A percentile compares a stretch with the other conserved stretches of the same genome.
Conservation (phyloP, 2,888 invertebrate species). For the Heliconius charithonia region DNA sequence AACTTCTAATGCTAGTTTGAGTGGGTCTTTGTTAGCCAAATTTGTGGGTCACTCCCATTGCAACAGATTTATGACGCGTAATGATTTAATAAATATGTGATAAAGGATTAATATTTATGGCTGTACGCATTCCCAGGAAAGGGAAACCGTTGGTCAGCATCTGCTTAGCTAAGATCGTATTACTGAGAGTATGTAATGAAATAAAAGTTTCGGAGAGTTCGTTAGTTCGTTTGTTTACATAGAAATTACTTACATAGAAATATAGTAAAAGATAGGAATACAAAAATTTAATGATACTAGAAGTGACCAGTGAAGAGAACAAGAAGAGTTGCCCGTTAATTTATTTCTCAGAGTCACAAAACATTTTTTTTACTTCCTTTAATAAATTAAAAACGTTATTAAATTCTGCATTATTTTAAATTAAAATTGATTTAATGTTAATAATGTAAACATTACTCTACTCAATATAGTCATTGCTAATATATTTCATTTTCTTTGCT, state of each 20-base stretch:
- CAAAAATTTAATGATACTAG: neutral
- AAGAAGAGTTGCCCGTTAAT: too few relatives aligned
- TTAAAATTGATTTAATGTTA: too few relatives aligned
- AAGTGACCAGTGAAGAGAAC: neutral
- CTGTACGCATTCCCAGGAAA: constrained; percentile 55
- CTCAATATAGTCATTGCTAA: too few relatives aligned
- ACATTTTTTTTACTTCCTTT: neutral
- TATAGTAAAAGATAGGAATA: neutral
- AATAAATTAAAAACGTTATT: too few relatives aligned
- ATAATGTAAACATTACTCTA: too few relatives aligned
- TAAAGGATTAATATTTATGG: constrained; percentile 77
- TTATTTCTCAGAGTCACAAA: neutral
- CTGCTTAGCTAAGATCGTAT: constrained; percentile 40
- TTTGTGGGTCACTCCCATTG: constrained; percentile 79
- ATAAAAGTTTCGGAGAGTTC: neutral
- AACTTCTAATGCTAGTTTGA: constrained; percentile 72
- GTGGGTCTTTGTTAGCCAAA: constrained; percentile 67
- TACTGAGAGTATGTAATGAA: neutral
- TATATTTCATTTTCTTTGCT: too few relatives aligned
- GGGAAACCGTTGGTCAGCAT: constrained; percentile 55
- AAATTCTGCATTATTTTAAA: too few relatives aligned
- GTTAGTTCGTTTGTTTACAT: too few relatives aligned
- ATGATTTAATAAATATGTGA: constrained; percentile 75
- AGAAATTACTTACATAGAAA: neutral
- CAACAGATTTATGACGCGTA: constrained; percentile 75